Evolutionary conservation across 2,113 vertebrate species (phyloP).

Genomic region (Psilopogon haemacephalus): DNA sequence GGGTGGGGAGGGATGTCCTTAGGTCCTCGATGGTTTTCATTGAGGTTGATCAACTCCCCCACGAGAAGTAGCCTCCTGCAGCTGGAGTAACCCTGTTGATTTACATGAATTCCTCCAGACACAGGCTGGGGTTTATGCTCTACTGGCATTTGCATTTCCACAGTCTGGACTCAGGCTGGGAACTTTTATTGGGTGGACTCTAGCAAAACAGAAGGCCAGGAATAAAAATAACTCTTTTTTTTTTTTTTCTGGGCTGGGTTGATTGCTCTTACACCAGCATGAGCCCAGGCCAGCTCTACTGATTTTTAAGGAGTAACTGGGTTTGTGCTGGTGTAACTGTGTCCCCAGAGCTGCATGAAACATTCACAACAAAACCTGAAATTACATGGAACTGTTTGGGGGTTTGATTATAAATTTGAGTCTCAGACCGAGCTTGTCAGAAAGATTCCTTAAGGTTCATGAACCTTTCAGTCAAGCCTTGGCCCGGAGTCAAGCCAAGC

Average conservation of each 20-base stretch:
- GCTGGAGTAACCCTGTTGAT: slow-evolving; percentile 22
- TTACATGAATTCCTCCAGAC: slow-evolving; percentile 28
- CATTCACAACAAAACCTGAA: slow-evolving; percentile 48
- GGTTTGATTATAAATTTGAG: slow-evolving; percentile 59
- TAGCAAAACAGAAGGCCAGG: slow-evolving; percentile 63
- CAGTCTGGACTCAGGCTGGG: slow-evolving; percentile 33
- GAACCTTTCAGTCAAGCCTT: slow-evolving; percentile 70
- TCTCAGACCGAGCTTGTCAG: slow-evolving; percentile 53
- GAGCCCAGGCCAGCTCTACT: slow-evolving; percentile 40
- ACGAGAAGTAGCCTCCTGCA: not conserved
- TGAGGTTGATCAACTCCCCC: not conserved
- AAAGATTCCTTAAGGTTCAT: slow-evolving; percentile 69
- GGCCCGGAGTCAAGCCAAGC: slow-evolving; percentile 58
- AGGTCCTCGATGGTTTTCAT: not conserved
- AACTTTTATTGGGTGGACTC: slow-evolving; percentile 46
- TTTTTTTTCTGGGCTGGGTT: slow-evolving; percentile 45
- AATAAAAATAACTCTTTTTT: slow-evolving; percentile 64
- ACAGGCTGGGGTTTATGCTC: slow-evolving; percentile 18
- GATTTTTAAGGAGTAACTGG: slow-evolving; percentile 41
- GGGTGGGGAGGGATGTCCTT: not conserved
- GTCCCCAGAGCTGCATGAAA: slow-evolving; percentile 57
- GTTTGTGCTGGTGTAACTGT: slow-evolving; percentile 27
- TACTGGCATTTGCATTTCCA: slow-evolving; percentile 33
- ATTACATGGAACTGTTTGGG: slow-evolving; percentile 41
- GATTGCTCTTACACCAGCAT: slow-evolving; percentile 21